Evolutionary conservation across 2,888 invertebrate genomes (phyloP).

Genomic region (Meloe dianella): DNA sequence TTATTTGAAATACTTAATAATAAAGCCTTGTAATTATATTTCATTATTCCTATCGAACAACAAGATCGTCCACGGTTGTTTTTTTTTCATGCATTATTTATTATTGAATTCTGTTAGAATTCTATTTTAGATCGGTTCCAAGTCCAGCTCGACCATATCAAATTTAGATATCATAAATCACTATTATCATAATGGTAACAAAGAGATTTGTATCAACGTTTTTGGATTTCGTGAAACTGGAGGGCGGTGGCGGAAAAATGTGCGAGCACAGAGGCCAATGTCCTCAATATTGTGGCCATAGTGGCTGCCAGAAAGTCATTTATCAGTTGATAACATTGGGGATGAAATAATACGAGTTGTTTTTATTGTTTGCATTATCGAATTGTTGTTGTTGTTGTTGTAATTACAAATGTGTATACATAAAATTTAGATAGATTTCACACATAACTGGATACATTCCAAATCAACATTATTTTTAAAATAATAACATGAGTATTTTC

Average conservation of each 20-base stretch:
- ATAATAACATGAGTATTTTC: not conserved
- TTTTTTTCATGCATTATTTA: not conserved
- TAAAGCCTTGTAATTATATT: not conserved
- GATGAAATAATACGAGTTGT: not conserved
- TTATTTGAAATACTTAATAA: not conserved
- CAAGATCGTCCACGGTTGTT: not conserved
- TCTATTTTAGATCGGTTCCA: no score
- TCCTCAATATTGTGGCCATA: not conserved
- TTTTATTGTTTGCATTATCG: no score
- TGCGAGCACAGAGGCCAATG: not conserved
- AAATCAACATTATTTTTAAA: not conserved
- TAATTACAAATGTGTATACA: not conserved
- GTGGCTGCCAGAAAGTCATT: slow-evolving; percentile 8
- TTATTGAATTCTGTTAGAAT: no score
- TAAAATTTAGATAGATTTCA: not conserved
- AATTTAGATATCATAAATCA: no score
- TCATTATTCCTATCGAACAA: not conserved
- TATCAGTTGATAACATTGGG: not conserved
- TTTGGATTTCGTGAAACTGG: not conserved
- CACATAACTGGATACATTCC: slow-evolving; percentile 1
- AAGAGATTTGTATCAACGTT: no score
- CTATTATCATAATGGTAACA: no score
- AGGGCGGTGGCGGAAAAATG: not conserved
- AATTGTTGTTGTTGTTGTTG: not conserved
- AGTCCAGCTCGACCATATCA: no score